Evolutionary conservation across 1,140 invertebrate genomes (phyloP), one percentile per base, ranked within the genome.

Genomic region (Macrostomum lignano): DNA sequence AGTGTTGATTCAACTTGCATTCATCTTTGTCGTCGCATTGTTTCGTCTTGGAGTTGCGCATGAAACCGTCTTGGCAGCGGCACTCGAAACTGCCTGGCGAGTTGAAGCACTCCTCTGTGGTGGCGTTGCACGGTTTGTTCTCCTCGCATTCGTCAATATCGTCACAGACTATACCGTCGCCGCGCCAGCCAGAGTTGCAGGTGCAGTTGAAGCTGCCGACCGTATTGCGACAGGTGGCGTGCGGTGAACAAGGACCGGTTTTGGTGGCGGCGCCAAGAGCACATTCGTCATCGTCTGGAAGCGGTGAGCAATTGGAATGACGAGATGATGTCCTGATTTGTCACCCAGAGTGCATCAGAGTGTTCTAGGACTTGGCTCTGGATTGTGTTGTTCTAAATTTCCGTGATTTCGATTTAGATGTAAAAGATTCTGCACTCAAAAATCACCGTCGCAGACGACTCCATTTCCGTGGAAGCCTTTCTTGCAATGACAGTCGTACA

Each of bases 141-240:
- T 74, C 72, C 13, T 64, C 63, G 44, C 74, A 77, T 55, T 78
- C 74, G 51, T 78, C 72, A 41, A 75, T 67, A 54, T 78, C 74
- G 70, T 38, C 24, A 39, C 19, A 38, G 22, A 17, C 11, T 10
- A 3, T 14, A 28, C 26, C 26, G 26, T 28, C 26, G 19, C 26
- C 26, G 7, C 19, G 26, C 14, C 4, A 38, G n/a, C 38, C 38
- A 17, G 13, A 32, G 7, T 3, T 19, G 32, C 38, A 40, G 5
- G 31, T 23, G 21, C 38, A 40, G 24, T 19, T n/a, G 29, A 24
- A 40, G 7, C 20, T 19, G 1, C 38, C 38, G n/a, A 21, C 11
- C 9, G 10, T 28, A 29, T 40, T 40, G 20, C 19, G 30, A 25
- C 38, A 40, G 14, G 22, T 22, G 14, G 26, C 15, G 3, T 40